phyloP scores from a whole-genome alignment of 2,113 vertebrate genomes.

The Aplodontia rufa region DNA sequence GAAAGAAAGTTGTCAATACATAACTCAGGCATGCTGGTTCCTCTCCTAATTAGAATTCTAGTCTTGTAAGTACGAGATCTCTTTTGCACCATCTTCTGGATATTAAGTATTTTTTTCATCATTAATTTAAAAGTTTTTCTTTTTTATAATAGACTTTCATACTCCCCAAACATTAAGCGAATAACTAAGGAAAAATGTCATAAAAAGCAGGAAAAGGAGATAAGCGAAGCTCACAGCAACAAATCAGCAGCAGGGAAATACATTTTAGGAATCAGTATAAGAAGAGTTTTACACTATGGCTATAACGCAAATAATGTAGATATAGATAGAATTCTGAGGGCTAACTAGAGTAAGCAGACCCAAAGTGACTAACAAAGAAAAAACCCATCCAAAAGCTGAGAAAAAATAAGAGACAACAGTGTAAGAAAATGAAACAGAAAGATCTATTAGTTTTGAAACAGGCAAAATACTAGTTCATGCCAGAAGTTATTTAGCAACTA shows the following conservation, averaged over 20 bases:
- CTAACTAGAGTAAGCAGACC: neutral
- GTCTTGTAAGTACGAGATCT: neutral
- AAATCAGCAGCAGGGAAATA: neutral
- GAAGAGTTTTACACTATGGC: neutral
- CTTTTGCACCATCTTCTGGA: neutral
- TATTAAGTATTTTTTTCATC: neutral
- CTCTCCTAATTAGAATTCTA: neutral
- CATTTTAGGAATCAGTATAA: neutral
- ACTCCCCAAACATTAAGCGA: neutral
- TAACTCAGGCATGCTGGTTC: neutral
- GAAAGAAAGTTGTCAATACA: neutral
- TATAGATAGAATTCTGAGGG: neutral
- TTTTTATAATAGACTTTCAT: neutral
- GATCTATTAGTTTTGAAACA: neutral
- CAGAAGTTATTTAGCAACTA: neutral
- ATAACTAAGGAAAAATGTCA: constrained; percentile 7
- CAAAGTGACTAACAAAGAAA: neutral
- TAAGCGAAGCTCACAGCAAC: neutral
- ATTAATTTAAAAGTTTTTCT: neutral
- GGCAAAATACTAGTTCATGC: neutral
- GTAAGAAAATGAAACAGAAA: neutral
- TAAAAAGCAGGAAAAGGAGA: neutral
- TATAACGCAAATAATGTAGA: neutral
- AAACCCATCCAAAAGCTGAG: neutral
- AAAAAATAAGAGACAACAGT: neutral